Base-by-base conservation (phyloP, 2,113 vertebrate species). In the Anoplopoma fimbria region DNA sequence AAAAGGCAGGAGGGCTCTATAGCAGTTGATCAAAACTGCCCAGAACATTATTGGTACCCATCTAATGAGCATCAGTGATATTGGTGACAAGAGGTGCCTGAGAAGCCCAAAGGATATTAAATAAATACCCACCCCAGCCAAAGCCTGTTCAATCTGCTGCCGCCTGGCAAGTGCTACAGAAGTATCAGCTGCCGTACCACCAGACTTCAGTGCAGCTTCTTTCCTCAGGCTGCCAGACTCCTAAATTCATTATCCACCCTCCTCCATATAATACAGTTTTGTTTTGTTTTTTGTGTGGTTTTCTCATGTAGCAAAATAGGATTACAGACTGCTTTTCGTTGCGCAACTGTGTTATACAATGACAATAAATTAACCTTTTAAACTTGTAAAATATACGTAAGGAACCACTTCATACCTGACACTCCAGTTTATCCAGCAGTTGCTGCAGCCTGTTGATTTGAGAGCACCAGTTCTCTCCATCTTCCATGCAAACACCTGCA, bases 361-460 rank as follows among this genome's bases (percentile, higher is more conserved):
- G 21, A 51, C 21, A 51, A 51, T 51, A 23, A 23, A 51, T 51
- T 0, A 51, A 51, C 47, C 19, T 51, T 51, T 51, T 9, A 9
- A 23, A 7, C 49, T 51, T 47, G 15, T 47, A 53, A 8, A 51
- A 23, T 9, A 51, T 2, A 27, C 7, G 68, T 4, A 38, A 55
- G 19, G 21, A 29, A 13, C 12, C 10, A 1, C 10, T 31, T 77
- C 62, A 2, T 93, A 99, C 98, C 97, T 97, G 97, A 91, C 95
- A 96, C 93, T 99, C 97, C 38, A 99, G 94, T 87, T 99, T 98
- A 91, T 98, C 96, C 2, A 99, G 95, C 81, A 99, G 96, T 77
- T 97, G 97, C 92, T 99, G 97, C 31, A 99, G 96, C 77, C 97
- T 95, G 88, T 95, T 96, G 85, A 99, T 95, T 90, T 99, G 97